Conservation (phyloP, 2,113 vertebrate genomes). For the Nematolebias whitei region DNA sequence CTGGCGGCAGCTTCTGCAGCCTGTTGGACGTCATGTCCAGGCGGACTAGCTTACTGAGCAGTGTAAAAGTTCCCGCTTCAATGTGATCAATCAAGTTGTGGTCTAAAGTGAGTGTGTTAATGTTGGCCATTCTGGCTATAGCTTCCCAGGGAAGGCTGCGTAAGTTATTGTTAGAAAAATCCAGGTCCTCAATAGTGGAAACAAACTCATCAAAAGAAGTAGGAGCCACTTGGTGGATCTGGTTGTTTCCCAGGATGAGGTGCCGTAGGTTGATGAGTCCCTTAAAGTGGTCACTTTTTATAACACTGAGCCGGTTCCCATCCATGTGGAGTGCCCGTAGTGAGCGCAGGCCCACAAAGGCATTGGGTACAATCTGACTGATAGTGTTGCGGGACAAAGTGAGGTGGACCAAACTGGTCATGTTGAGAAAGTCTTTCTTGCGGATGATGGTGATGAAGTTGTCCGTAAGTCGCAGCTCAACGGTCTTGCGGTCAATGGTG, state of each 20-base stretch:
- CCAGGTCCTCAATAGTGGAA: conserved; percentile 91
- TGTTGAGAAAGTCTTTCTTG: conserved; percentile 91
- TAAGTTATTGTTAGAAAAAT: conserved; percentile 94
- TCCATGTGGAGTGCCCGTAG: conserved; percentile 92
- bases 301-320: conserved; percentile 87
- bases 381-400: conserved; percentile 94
- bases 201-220: conserved; percentile 90
- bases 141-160: conserved; percentile 90
- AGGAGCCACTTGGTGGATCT: conserved; percentile 86
- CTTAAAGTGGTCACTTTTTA: conserved; percentile 87
- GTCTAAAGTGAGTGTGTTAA: conserved; percentile 91
- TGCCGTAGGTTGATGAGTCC: conserved; percentile 90
- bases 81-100: conserved; percentile 94
- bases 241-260: conserved; percentile 94
- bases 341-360: conserved; percentile 87
- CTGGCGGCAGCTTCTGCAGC: conserved; percentile 90
- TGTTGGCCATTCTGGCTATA: conserved; percentile 89
- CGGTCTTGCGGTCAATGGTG: conserved; percentile 90
- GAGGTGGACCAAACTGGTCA: conserved; percentile 95
- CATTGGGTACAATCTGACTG: conserved; percentile 87
- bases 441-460: conserved; percentile 94
- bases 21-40: conserved; percentile 94
- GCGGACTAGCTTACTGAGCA: conserved; percentile 88
- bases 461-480: conserved; percentile 92
- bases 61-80: conserved; percentile 86